Evolutionary conservation across 2,113 vertebrate species (phyloP), one percentile per base, ranked within the genome.

Genomic region (Meriones unguiculatus): DNA sequence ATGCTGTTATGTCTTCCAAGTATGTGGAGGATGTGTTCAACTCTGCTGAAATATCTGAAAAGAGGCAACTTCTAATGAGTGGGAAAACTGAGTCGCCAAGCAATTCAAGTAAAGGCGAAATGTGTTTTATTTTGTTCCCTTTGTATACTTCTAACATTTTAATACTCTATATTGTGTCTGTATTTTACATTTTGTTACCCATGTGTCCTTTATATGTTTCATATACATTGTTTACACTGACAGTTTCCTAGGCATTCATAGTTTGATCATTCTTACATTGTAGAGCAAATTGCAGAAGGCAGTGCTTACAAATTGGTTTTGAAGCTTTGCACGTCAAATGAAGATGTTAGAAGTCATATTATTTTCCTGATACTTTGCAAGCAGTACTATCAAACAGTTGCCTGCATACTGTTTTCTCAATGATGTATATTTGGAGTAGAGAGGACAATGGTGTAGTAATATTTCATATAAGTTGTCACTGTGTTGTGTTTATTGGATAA

Each of bases 341-440:
- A 90, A 87, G 52, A 10, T 87, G 50, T 95, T 95, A 95, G 70
- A 90, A 91, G 57, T 84, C 86, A 35, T 81, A 52, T 89, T 87
- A 59, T 96, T 96, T 96, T 95, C 75, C 54, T 97, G 94, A 94
- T 25, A 90, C 80, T 81, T 88, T 96, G 72, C 62, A 93, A 81
- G 17, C 95, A 70, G 87, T 4, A 59, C 57, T 93, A 6, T 94
- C 81, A 67, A 89, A 52, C 12, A 62, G 6, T 28, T n/a, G 32
- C 57, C 38, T 81, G n/a, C 35, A 38, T 62, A 38, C 13, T 46
- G 57, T 62, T 62, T 82, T 82, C 54, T 81, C 11, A 59, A 11
- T 81, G 54, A 38, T 82, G 35, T 12, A 38, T 59, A 82, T 82
- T 82, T 59, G 38, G 59, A 82, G 35, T 14, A 59, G 54, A 59